Conservation (phyloP, 2,888 invertebrate species). For the Callyntrura guangdongensis region DNA sequence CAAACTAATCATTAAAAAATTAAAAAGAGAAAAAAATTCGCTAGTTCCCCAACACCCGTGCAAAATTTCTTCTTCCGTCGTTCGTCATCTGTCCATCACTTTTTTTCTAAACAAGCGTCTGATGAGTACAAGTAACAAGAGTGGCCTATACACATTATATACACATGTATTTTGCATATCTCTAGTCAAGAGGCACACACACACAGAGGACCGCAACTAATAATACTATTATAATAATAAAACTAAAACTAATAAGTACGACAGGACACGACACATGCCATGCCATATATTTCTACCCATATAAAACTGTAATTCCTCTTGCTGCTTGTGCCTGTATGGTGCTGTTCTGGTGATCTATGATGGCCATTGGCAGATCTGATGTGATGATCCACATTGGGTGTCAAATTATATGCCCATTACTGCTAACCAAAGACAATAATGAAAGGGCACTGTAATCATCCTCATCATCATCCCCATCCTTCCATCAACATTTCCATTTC, state of each 20-base stretch:
- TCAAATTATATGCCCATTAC: conserved; percentile 74
- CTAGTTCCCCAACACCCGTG: not conserved
- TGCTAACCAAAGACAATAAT: conserved; percentile 60
- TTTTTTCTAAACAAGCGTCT: not conserved
- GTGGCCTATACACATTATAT: not conserved
- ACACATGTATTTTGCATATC: not conserved
- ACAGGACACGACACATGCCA: not conserved
- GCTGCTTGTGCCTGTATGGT: not conserved
- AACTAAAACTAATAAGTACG: not conserved
- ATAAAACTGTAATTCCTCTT: not conserved
- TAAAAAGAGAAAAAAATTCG: conserved; percentile 31
- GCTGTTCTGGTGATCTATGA: conserved; percentile 1
- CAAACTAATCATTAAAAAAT: conserved; percentile 72
- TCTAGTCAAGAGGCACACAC: not conserved
- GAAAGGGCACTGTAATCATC: conserved; percentile 50
- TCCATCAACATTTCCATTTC: conserved; percentile 26
- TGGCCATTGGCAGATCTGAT: conserved; percentile 36
- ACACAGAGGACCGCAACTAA: not conserved
- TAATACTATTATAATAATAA: conserved; percentile 7
- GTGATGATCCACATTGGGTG: conserved; percentile 72
- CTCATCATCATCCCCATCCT: conserved; percentile 22
- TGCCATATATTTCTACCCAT: not conserved
- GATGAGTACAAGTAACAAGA: not conserved
- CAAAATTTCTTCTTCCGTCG: conserved; percentile 49
- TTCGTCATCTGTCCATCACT: conserved; percentile 61